These are phyloP conservation scores for Drosophila paucipuncta DNA, from an alignment of 2,888 invertebrate genomes.

Conservation along the genomic window DNA sequence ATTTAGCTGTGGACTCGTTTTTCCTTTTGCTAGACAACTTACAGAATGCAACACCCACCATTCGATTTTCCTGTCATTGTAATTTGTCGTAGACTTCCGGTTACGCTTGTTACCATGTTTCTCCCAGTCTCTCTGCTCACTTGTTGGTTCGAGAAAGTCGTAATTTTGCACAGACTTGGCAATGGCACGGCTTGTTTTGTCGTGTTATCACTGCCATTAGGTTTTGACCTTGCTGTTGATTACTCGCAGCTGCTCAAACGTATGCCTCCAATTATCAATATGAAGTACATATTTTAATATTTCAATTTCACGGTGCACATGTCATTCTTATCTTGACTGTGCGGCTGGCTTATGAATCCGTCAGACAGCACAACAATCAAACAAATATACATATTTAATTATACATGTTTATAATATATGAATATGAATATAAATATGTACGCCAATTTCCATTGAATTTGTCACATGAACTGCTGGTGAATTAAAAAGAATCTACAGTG, in stretches of 20 bases:
- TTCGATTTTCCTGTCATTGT: slow-evolving; percentile 17
- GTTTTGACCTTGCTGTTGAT: background rate
- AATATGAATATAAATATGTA: slow-evolving; percentile 3
- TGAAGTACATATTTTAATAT: background rate
- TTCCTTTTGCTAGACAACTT: background rate
- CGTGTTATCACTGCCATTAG: background rate
- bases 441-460: slow-evolving; percentile 36
- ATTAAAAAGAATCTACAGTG: slow-evolving; percentile 2
- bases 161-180: slow-evolving; percentile 6
- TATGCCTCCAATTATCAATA: slow-evolving; percentile 19
- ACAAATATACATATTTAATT: background rate
- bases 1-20: slow-evolving; percentile 9
- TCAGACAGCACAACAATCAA: slow-evolving; percentile 6
- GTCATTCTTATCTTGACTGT: slow-evolving; percentile 19
- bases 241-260: background rate
- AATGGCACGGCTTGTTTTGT: background rate
- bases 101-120: slow-evolving; percentile 21
- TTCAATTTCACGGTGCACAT: background rate
- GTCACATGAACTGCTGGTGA: slow-evolving; percentile 27
- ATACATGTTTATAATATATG: background rate
- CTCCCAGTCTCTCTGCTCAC: slow-evolving; percentile 11
- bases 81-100: slow-evolving; percentile 32
- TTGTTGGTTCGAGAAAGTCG: slow-evolving; percentile 34
- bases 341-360: slow-evolving; percentile 36
- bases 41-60: slow-evolving; percentile 18